Evolutionary conservation across 2,888 invertebrate genomes (phyloP), one percentile per base, ranked within the genome.

Genomic region (Leptinotarsa tumamoca): DNA sequence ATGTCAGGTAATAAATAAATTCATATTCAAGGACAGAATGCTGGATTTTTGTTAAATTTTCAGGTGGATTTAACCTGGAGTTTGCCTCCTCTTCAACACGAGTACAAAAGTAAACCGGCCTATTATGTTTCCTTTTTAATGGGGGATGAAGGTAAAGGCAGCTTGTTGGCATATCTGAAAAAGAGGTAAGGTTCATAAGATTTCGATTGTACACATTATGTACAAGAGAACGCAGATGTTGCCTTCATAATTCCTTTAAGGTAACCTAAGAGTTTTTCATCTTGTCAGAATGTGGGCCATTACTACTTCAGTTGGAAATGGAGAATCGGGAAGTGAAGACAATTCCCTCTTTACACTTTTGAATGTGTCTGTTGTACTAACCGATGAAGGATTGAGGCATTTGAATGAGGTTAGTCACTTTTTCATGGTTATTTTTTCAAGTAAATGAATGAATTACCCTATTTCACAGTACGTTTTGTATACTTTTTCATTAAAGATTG

Each of bases 111-210:
- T 21, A 95, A 95, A 86, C 95, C 96, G 0, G 91, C 94, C 78
- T 92, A 94, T 80, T 95, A 95, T 84, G 88, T 97, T 4, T 92
- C 94, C 0, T 93, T 92, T 87, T 87, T 97, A n/a, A 88, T 97
- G 4, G 96, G 95, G 0, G 94, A 97, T 87, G 96, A 98, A 87
- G 97, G 97, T 1, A 92, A 92, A 83, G 96, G 95, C 73, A 95
- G 95, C 81, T 88, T 96, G n/a, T 91, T 95, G 3, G 93, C 94
- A 0, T 95, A 93, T 85, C 89, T 96, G 27, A 91, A 94, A 74
- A 92, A 93, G 83, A 94, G 93, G 93, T 93, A 86, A 87, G 89
- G 88, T 66, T 52, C 18, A 27, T 23, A 33, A 33, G 72, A 50
- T 63, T 43, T 72, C 27, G n/a, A 52, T 17, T 52, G 17, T 52